A percentile compares a stretch with the other conserved stretches of the same genome.
Evolutionary conservation across 2,113 vertebrate genomes (phyloP).

Genomic region (Phalacrocorax aristotelis): DNA sequence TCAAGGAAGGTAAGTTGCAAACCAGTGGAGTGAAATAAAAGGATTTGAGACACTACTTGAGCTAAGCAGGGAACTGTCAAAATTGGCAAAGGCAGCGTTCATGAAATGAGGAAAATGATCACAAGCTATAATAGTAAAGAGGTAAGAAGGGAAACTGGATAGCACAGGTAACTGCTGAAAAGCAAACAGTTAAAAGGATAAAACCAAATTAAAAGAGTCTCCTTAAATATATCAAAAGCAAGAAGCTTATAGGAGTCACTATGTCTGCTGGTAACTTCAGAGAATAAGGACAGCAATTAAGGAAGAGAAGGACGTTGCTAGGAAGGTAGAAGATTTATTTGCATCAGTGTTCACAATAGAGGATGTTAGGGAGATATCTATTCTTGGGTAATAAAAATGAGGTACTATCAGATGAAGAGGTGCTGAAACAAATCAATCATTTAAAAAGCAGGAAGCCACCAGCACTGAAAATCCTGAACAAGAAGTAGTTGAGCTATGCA

Average conservation of each 20-base stretch:
- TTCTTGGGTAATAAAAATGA: conserved; percentile 51
- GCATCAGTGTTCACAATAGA: background rate
- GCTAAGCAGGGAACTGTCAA: background rate
- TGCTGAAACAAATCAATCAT: conserved; percentile 56
- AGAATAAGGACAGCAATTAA: conserved; percentile 22
- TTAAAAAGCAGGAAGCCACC: conserved; percentile 25
- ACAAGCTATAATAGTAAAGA: background rate
- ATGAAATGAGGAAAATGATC: background rate
- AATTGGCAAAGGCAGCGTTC: background rate
- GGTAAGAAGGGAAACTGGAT: background rate
- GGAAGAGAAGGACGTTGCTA: background rate
- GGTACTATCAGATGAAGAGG: conserved; percentile 46
- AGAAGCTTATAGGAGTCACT: background rate
- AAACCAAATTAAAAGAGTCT: background rate
- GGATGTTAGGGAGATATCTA: conserved; percentile 8
- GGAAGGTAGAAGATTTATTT: conserved; percentile 46
- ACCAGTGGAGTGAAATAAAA: background rate
- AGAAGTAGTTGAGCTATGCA: background rate
- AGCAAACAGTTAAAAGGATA: background rate
- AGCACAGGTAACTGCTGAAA: background rate
- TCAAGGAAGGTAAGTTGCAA: background rate
- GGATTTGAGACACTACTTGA: background rate
- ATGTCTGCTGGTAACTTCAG: background rate
- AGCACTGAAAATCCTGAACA: background rate
- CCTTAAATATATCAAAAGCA: background rate